Conservation (phyloP, 35 echinoderm and acorn worm genomes). For the Amphiura filiformis region DNA sequence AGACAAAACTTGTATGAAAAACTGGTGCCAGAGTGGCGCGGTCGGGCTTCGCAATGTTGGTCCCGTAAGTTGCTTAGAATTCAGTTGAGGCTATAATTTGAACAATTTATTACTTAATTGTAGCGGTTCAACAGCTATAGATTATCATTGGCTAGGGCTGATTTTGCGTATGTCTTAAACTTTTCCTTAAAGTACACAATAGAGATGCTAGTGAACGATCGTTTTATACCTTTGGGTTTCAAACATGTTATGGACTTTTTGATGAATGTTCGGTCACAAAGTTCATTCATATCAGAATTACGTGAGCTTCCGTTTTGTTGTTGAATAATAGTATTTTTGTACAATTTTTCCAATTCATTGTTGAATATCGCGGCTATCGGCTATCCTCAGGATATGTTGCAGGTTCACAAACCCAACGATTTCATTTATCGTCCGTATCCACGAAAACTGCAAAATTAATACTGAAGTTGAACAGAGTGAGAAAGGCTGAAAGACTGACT, state of each 20-base stretch:
- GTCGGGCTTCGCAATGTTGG: not conserved
- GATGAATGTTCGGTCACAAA: not conserved
- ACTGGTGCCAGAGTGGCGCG: slow-evolving; percentile 33
- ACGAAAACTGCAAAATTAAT: too few relatives aligned
- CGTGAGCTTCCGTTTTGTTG: not conserved
- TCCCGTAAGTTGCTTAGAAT: slow-evolving; percentile 16
- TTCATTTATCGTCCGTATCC: too few relatives aligned
- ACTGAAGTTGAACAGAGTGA: too few relatives aligned
- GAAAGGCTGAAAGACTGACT: too few relatives aligned
- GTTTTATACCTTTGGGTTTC: not conserved
- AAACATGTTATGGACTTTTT: not conserved
- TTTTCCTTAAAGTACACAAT: not conserved
- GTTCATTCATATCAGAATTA: not conserved
- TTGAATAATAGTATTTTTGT: too few relatives aligned
- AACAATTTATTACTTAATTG: slow-evolving; percentile 27
- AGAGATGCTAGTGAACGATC: not conserved
- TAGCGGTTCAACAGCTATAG: slow-evolving; percentile 5
- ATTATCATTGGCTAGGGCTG: not conserved
- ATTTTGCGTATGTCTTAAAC: not conserved
- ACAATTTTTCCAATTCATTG: too few relatives aligned
- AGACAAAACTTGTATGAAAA: slow-evolving; percentile 4
- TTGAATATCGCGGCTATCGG: too few relatives aligned
- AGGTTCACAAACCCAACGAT: too few relatives aligned
- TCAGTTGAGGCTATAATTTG: slow-evolving; percentile 21
- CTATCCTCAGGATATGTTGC: too few relatives aligned